These are phyloP conservation scores for Stegodyphus mimosarum DNA, from an alignment of 1,140 invertebrate genomes.

Conservation along the genomic window DNA sequence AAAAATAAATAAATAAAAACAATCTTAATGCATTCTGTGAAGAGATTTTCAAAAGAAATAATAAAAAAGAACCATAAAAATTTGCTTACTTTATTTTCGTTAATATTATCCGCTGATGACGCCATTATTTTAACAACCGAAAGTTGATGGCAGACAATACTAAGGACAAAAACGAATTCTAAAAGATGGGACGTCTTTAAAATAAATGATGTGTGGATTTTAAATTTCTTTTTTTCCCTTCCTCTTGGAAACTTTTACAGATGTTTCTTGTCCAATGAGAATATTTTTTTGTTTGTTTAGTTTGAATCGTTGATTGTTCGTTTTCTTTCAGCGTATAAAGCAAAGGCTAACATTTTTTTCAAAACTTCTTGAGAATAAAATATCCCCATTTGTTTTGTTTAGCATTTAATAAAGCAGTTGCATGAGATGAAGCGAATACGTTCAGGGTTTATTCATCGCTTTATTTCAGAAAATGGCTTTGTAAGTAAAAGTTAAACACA, in stretches of 20 bases:
- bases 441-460: too few relatives aligned
- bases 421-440: background rate
- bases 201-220: slow-evolving; percentile 34
- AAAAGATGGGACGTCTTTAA: slow-evolving; percentile 40
- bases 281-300: slow-evolving; percentile 16
- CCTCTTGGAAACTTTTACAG: slow-evolving; percentile 27
- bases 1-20: too few relatives aligned
- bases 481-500: too few relatives aligned
- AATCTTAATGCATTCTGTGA: too few relatives aligned
- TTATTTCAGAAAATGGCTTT: too few relatives aligned
- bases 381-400: slow-evolving; percentile 30
- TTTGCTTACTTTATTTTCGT: slow-evolving; percentile 20
- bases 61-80: too few relatives aligned
- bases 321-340: background rate
- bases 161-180: slow-evolving; percentile 24
- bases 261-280: slow-evolving; percentile 22
- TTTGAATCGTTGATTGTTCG: background rate
- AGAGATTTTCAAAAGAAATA: too few relatives aligned
- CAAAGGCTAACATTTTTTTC: too few relatives aligned
- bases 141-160: background rate
- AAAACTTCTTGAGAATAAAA: background rate
- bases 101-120: slow-evolving; percentile 28
- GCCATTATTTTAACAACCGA: slow-evolving; percentile 44
- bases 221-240: slow-evolving; percentile 8
- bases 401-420: slow-evolving; percentile 15